Conservation (phyloP, 2,113 vertebrate species). For the Phoenicopterus ruber region DNA sequence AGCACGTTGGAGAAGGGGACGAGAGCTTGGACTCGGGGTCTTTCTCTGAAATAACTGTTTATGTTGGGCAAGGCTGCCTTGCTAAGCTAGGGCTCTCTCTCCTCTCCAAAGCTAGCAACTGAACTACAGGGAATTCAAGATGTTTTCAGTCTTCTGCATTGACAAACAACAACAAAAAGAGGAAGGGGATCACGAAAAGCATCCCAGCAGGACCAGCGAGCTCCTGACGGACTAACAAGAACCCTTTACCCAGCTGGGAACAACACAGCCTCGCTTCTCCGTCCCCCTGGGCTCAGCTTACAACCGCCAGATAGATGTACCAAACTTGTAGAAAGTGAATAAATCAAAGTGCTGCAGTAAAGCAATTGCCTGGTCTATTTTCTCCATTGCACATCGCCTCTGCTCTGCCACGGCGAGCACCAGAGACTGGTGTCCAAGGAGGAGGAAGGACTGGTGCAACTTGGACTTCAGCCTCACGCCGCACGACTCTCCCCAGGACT, state of each 20-base stretch:
- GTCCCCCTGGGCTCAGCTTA: not conserved
- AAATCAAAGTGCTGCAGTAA: not conserved
- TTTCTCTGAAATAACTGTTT: not conserved
- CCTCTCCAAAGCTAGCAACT: not conserved
- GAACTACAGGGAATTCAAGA: constrained; percentile 56
- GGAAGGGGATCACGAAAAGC: not conserved
- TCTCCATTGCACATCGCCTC: not conserved
- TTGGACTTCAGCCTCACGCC: not conserved
- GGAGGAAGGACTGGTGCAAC: not conserved
- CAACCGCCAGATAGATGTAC: not conserved
- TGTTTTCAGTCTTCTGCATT: constrained; percentile 48
- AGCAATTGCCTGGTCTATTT: not conserved
- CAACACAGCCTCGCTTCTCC: accelerated
- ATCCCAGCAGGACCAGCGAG: not conserved
- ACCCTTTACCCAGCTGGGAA: not conserved
- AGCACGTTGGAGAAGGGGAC: not conserved
- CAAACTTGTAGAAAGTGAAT: not conserved
- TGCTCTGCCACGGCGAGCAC: not conserved
- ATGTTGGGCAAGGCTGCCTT: not conserved
- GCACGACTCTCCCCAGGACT: not conserved
- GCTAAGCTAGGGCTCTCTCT: not conserved
- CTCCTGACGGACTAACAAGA: not conserved
- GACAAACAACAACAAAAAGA: constrained; percentile 33
- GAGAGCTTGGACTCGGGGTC: not conserved
- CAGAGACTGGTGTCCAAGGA: not conserved